Base-by-base conservation (phyloP, 2,888 invertebrate genomes). In the Cataglyphis altisquamis region DNA sequence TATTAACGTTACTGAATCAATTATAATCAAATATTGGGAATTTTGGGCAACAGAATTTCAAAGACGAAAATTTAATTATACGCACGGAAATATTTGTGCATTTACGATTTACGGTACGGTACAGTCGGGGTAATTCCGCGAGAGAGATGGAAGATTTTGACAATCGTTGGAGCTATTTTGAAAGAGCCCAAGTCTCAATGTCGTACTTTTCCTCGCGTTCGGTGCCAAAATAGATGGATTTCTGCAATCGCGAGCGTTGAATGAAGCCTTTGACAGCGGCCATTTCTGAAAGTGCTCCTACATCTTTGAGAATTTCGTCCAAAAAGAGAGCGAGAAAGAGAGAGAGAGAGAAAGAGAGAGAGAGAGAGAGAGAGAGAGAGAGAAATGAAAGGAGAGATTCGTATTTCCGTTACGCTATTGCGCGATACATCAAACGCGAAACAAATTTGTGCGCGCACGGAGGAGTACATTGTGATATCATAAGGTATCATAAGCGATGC, bases 401-500 rank as follows among this genome's bases (percentile, higher is more conserved):
- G 60, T 72, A 60, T 78, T 60, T 41, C 60, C 73, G 60, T 72
- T 72, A 80, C 73, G 73, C 21, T 70, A 60, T 80, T 72, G 78
- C 73, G 15, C 78, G 73, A 72, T 45, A 60, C 78, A 80, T 80
- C 78, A 80, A 80, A 80, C 78, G 78, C 45, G 60, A 80, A 80
- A 80, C 57, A 80, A 78, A 80, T 80, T 80, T 72, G 57, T 78
- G 60, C 21, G 78, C 45, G 70, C 77, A 68, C 39, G 70, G 32
- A 32, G 68, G 45, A 45, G 12, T 32, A 60, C 45, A 80, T 80
- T 80, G 78, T 80, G 73, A 80, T 80, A 48, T 78, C 32, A 78
- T 80, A 80, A 80, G 73, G 25, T 72, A 78, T 78, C 78, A 68
- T 80, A 80, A 80, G 78, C 78, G 78, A 80, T 21, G 60, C 36